Evolutionary conservation across 2,113 vertebrate genomes (phyloP).

Genomic region (Taxidea taxus): DNA sequence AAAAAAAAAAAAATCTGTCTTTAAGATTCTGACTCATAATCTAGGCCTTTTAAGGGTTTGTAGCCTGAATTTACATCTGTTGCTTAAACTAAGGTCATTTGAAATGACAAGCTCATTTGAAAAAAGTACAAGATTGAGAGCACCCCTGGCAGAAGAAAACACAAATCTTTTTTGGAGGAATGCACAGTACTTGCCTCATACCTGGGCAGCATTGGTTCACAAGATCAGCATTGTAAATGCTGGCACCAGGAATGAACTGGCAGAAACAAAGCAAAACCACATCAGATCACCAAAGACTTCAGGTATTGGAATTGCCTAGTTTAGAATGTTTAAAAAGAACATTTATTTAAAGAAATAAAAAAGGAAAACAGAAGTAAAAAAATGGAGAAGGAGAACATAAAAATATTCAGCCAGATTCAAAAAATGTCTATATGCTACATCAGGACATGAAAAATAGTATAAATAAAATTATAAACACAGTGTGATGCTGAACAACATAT

Average conservation of each 20-base stretch:
- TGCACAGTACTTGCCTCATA: neutral
- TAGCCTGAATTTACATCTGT: neutral
- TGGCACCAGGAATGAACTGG: neutral
- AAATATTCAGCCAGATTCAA: neutral
- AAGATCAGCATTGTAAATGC: neutral
- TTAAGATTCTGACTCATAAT: neutral
- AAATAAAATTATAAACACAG: neutral
- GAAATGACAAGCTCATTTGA: neutral
- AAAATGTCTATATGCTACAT: neutral
- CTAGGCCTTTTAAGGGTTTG: neutral
- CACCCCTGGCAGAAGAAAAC: neutral
- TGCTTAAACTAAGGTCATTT: neutral
- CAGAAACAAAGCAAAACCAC: neutral
- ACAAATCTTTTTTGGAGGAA: neutral
- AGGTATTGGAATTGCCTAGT: neutral
- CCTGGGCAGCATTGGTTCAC: neutral
- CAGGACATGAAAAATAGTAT: neutral
- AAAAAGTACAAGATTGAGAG: neutral
- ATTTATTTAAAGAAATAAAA: neutral
- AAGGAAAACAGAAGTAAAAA: neutral
- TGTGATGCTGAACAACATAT: neutral
- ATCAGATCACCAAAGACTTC: neutral
- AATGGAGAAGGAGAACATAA: neutral
- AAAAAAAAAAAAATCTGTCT: too few relatives aligned
- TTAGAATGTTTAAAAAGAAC: neutral